Base-by-base conservation (phyloP, 35 echinoderm and acorn worm genomes). In the Lytechinus variegatus region DNA sequence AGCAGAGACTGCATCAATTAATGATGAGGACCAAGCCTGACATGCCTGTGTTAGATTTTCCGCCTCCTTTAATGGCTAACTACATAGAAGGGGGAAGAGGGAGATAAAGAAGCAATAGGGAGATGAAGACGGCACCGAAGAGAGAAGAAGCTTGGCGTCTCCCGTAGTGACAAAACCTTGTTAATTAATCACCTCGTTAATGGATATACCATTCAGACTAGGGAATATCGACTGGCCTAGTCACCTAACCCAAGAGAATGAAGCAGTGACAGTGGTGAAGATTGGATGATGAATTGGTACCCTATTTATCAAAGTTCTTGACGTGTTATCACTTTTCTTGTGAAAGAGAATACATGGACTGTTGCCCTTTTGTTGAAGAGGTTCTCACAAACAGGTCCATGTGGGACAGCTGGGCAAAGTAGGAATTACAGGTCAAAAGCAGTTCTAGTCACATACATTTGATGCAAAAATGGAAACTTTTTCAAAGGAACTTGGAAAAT, bases 101-200 rank as follows among this genome's bases (percentile, higher is more conserved):
- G 52, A 90, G 16, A 24, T 21, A 89, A 89, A 53, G 12, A 89
- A 89, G 52, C 87, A 9, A 87, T 44, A 44, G 8, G 24, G 24
- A 87, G 29, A 51, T 88, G 9, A 9, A 8, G 87, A 88, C 9
- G 44, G 16, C 16, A n/a, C 44, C 87, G 28, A 52, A 54, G 8
- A 90, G 88, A 44, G 52, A n/a, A n/a, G n/a, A 28, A 90, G 88
- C 13, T 90, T 90, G 28, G 52, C 52, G 88, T 90, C 88, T 90
- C 88, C 88, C 88, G 29, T 90, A 54, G 88, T 54, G 52, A 90
- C 88, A 21, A 54, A 90, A 54, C 88, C 9, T 13, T 90, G 88
- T 54, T 90, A 90, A 90, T 90, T 90, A 90, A 90, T 90, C 88
- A 90, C 88, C 88, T 90, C 29, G 88, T 90, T 90, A 90, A 90